Evolutionary conservation across 2,113 vertebrate genomes (phyloP).

Genomic region (Alexandromys fortis): DNA sequence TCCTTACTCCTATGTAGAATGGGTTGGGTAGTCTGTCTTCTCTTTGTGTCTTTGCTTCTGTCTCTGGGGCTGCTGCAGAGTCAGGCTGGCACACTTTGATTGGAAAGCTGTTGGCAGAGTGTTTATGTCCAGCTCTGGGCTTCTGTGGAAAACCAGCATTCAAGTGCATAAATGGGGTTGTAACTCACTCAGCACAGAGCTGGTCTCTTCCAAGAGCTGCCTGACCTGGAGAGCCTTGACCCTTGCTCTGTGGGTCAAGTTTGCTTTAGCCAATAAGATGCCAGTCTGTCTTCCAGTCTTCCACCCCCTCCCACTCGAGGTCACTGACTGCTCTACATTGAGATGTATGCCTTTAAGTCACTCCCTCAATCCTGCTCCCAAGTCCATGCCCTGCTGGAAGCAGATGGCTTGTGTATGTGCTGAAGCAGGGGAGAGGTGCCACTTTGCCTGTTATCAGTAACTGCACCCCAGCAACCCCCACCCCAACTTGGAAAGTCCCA

Average conservation of each 20-base stretch:
- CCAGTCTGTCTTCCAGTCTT: background rate
- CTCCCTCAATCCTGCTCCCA: background rate
- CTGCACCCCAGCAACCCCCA: background rate
- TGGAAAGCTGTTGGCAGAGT: background rate
- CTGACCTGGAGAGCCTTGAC: background rate
- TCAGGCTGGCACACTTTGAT: background rate
- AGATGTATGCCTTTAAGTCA: background rate
- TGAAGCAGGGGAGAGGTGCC: background rate
- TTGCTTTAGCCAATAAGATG: background rate
- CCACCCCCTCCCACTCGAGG: background rate
- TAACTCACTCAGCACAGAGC: background rate
- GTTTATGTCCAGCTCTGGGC: background rate
- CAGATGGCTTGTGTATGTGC: background rate
- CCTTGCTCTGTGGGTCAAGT: background rate
- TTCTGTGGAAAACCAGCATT: background rate
- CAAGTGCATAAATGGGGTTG: background rate
- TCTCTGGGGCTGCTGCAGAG: background rate
- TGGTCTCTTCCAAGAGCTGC: background rate
- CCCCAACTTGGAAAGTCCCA: background rate
- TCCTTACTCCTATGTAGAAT: accelerated
- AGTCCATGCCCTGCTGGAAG: background rate
- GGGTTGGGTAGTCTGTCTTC: background rate
- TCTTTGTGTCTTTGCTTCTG: background rate
- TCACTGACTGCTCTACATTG: background rate
- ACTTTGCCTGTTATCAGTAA: background rate